phyloP scores from a whole-genome alignment of 2,888 invertebrate genomes.

The Eudasyphora cyanicolor region DNA sequence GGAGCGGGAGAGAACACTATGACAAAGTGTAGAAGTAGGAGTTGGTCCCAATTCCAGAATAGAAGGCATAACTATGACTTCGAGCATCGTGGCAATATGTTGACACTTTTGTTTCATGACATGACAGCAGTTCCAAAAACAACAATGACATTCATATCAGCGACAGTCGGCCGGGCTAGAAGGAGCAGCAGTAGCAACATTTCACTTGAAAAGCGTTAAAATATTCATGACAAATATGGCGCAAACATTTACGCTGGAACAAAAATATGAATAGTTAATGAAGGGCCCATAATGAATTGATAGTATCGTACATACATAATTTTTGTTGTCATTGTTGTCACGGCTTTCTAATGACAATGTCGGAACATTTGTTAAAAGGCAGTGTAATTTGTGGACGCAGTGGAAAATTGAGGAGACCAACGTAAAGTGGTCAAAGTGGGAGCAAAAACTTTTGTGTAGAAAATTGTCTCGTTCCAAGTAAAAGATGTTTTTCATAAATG shows the following conservation, averaged over 20 bases:
- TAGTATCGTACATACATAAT: constrained; percentile 8
- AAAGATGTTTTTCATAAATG: too few species aligned
- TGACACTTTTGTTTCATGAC: constrained; percentile 39
- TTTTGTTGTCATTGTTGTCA: too few species aligned
- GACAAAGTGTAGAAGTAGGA: neutral
- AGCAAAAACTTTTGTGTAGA: too few species aligned
- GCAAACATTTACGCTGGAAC: constrained; percentile 5
- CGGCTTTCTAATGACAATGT: neutral
- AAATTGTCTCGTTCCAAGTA: too few species aligned
- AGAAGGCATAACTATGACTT: neutral
- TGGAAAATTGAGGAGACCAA: neutral
- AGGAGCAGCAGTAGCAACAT: neutral
- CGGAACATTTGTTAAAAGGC: neutral
- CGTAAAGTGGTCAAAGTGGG: neutral
- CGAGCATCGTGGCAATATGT: constrained; percentile 45
- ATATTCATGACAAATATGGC: constrained; percentile 43
- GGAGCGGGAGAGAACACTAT: neutral
- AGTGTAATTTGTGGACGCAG: neutral
- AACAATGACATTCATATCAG: neutral
- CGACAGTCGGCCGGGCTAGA: neutral
- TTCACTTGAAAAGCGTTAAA: constrained; percentile 31
- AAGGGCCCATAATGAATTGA: constrained; percentile 1
- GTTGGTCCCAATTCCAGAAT: neutral
- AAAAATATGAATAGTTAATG: constrained; percentile 49
- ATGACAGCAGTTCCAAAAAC: neutral